Evolutionary conservation across 2,797 vertebrate species (phyloP).

Genomic region (Myripristis jacobus): DNA sequence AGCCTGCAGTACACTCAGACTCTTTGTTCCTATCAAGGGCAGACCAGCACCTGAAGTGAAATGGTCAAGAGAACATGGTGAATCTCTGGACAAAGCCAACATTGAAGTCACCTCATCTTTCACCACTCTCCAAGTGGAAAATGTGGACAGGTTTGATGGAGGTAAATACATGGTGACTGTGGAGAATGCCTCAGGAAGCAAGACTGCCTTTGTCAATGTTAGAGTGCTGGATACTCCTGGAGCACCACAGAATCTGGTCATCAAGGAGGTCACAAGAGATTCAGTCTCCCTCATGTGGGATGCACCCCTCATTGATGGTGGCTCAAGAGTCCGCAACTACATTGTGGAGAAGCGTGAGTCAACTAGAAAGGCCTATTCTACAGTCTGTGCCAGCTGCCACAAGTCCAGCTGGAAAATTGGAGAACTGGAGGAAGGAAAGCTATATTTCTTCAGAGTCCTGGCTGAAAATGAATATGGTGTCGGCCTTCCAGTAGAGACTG

Average conservation of each 20-base stretch:
- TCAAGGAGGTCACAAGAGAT: constrained; percentile 95
- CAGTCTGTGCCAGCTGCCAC: constrained; percentile 93
- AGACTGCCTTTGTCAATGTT: constrained; percentile 95
- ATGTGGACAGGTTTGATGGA: constrained; percentile 95
- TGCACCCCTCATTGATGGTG: constrained; percentile 95
- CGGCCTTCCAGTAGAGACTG: constrained; percentile 95
- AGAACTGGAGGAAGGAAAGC: constrained; percentile 92
- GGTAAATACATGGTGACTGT: constrained; percentile 95
- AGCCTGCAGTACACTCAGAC: constrained; percentile 94
- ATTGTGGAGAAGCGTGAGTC: constrained; percentile 98
- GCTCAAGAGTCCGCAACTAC: constrained; percentile 96
- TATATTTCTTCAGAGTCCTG: constrained; percentile 96
- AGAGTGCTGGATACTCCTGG: constrained; percentile 97
- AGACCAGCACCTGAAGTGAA: constrained; percentile 96
- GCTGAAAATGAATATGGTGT: constrained; percentile 98
- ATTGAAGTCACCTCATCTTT: constrained; percentile 96
- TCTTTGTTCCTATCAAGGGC: constrained; percentile 97
- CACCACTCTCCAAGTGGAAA: constrained; percentile 92
- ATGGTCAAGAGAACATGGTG: constrained; percentile 95
- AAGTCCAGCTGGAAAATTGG: constrained; percentile 97
- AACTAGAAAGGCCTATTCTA: constrained; percentile 96
- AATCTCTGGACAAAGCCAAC: constrained; percentile 91
- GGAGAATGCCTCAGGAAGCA: constrained; percentile 95
- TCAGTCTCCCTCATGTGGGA: constrained; percentile 98
- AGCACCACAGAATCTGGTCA: constrained; percentile 91